Percentiles rank a stretch among this genome's conserved stretches.
Conservation (phyloP, 2,113 vertebrate genomes). For the Rhynchomys soricoides region DNA sequence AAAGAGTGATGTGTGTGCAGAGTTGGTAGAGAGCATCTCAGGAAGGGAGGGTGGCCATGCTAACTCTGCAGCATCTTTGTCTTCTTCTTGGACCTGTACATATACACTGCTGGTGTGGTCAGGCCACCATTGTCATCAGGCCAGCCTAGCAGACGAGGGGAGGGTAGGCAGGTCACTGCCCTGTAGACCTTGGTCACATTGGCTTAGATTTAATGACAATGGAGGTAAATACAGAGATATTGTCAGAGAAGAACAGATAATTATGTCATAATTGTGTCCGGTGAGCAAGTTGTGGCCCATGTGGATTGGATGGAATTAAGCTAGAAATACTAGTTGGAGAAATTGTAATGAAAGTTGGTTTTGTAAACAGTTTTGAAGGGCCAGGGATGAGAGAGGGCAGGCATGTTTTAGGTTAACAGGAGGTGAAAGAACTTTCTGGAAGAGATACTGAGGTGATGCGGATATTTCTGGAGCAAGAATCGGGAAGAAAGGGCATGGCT, state of each 20-base stretch:
- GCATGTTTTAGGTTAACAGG: background rate
- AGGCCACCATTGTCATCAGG: background rate
- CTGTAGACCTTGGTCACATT: background rate
- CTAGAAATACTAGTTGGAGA: background rate
- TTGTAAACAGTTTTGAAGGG: conserved; percentile 15
- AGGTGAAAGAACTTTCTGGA: background rate
- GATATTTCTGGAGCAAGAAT: background rate
- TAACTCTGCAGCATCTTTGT: background rate
- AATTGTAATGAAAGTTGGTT: background rate
- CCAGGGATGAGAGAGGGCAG: background rate
- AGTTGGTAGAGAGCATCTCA: background rate
- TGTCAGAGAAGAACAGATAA: background rate
- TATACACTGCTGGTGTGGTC: fast-evolving
- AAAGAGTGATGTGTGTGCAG: background rate
- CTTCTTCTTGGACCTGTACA: background rate
- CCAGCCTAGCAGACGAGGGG: too few species aligned
- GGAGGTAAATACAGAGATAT: background rate
- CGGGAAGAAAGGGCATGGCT: background rate
- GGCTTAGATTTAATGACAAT: background rate
- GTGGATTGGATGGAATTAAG: background rate
- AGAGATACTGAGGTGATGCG: background rate
- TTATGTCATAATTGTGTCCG: background rate
- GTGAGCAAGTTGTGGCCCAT: background rate
- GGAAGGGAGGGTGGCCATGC: background rate
- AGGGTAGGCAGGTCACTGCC: background rate